phyloP scores from a whole-genome alignment of 2,888 invertebrate species.

The Clostera curtula region DNA sequence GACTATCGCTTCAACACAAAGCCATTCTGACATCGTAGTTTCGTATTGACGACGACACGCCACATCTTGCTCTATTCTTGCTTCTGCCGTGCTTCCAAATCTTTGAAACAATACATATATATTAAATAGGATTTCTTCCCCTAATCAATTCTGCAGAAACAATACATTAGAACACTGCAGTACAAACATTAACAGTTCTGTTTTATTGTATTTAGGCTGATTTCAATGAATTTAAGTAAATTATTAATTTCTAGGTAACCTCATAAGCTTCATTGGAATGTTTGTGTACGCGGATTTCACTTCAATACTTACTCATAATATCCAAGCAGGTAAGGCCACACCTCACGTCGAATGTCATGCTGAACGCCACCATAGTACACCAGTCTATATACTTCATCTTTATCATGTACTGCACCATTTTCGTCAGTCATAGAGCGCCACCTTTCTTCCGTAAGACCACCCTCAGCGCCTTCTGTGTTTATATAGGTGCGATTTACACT shows the following conservation, averaged over 20 bases:
- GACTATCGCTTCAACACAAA: constrained; percentile 95
- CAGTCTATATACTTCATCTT: constrained; percentile 85
- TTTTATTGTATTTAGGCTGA: too few species aligned
- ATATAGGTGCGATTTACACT: too few species aligned
- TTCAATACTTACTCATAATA: constrained; percentile 81
- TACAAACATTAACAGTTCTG: too few species aligned
- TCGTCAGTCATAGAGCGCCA: constrained; percentile 81
- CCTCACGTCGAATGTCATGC: constrained; percentile 83
- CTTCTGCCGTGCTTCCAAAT: constrained; percentile 81
- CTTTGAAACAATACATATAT: too few species aligned
- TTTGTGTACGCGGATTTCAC: too few species aligned
- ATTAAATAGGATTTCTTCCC: too few species aligned
- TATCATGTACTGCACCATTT: constrained; percentile 75
- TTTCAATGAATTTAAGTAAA: too few species aligned
- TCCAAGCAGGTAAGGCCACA: constrained; percentile 93
- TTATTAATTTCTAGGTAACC: too few species aligned
- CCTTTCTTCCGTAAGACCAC: constrained; percentile 83
- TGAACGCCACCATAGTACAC: constrained; percentile 93
- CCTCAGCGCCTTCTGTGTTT: constrained; percentile 72
- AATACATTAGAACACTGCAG: too few species aligned
- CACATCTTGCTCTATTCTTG: constrained; percentile 78
- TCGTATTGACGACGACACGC: constrained; percentile 86
- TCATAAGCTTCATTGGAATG: too few species aligned
- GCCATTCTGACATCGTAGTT: constrained; percentile 95
- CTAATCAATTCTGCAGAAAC: background rate